Base-by-base conservation (phyloP, 2,113 vertebrate species). In the Sorex fumeus region DNA sequence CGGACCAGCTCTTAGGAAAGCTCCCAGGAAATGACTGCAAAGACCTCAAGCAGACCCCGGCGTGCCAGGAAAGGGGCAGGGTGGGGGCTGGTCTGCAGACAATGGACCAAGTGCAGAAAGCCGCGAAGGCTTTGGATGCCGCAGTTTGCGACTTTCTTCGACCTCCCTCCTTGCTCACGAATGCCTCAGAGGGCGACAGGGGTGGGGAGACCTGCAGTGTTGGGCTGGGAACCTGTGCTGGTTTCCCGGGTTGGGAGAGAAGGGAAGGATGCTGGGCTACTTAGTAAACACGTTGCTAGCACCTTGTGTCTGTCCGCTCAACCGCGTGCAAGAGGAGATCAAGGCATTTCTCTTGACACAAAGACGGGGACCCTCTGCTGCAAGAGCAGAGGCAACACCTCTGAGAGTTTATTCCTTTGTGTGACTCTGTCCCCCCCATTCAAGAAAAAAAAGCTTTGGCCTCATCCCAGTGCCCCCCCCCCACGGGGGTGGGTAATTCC, bases 361-460 rank as follows among this genome's bases (percentile, higher is more conserved):
- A 30, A 87, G 72, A 62, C 5, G 40, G 15, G 43, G 76, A 28
- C 19, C 19, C 57, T 23, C 18, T 4, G 13, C 13, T 16, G 12
- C 53, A 53, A 19, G 53, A 53, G 18, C 53, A 60, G 53, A 60
- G 57, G 57, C 15, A 60, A 23, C 6, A 60, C 21, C 53, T 50
- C 43, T 3, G 40, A 40, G 40, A 66, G 36, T 78, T 84, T 79
- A 92, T 79, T 18, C 6, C 27, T 90, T 88, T 77, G 71, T 92
- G 40, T 81, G 45, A 15, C 6, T 89, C 60, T 34, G 67, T 72
- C 79, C 45, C 25, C 62, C n/a, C 16, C 27, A 43, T 8, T 45
- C n/a, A 67, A 87, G 89, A 79, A 50, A 79, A 87, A 91, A 79
- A 50, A 79, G 15, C 67, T 87, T 36, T 50, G 91, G 67, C 62